These are phyloP conservation scores for Mirza zaza DNA, from an alignment of 2,113 vertebrate genomes.

Conservation along the genomic window DNA sequence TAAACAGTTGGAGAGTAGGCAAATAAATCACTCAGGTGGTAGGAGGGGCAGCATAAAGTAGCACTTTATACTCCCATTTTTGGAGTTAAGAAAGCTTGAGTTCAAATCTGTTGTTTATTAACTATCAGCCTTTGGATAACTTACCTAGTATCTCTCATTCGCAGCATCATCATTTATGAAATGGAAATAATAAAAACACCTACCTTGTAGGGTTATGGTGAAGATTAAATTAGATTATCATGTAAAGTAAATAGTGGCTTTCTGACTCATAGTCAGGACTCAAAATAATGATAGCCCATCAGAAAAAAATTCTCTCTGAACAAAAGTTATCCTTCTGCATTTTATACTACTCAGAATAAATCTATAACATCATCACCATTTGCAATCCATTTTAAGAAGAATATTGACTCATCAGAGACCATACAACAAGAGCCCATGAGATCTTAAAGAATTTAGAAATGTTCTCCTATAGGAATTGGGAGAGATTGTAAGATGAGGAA, in stretches of 20 bases:
- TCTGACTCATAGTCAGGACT: not conserved
- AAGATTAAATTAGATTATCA: not conserved
- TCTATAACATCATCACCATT: not conserved
- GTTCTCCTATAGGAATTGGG: not conserved
- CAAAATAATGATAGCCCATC: not conserved
- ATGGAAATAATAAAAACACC: not conserved
- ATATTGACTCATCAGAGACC: not conserved
- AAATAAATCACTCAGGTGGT: not conserved
- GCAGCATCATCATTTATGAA: not conserved
- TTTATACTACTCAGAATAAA: not conserved
- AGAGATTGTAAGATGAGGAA: not conserved
- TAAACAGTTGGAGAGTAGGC: not conserved
- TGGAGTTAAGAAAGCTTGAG: not conserved
- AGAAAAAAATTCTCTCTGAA: not conserved
- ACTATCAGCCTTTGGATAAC: not conserved
- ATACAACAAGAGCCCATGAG: not conserved
- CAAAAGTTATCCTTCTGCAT: not conserved
- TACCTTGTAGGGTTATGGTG: not conserved
- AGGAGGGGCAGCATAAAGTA: not conserved
- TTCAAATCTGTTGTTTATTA: not conserved
- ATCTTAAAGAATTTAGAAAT: not conserved
- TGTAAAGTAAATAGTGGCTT: not conserved
- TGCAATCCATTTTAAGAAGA: not conserved
- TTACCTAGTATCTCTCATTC: not conserved
- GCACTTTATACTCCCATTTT: not conserved